Conservation (phyloP, 1,140 invertebrate species). For the Diachasma alloeum region DNA sequence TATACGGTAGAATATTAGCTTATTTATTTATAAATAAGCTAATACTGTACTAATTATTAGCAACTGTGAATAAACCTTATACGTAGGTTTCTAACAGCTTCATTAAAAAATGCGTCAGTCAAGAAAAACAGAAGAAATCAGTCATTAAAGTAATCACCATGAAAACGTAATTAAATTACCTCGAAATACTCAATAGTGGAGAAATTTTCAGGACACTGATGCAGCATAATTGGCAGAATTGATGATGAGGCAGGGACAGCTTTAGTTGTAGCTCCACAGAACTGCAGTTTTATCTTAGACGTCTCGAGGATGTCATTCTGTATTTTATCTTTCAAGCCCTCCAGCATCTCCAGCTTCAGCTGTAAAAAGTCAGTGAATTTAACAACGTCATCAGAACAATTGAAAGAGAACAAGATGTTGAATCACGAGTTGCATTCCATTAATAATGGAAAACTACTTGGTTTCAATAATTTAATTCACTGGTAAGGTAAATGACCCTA, state of each 20-base stretch:
- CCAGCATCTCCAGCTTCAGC: slow-evolving; percentile 72
- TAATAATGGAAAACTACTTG: too few relatives aligned
- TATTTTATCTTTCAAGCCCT: slow-evolving; percentile 64
- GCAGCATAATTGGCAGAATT: slow-evolving; percentile 75
- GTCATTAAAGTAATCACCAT: slow-evolving; percentile 16
- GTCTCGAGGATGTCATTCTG: slow-evolving; percentile 67
- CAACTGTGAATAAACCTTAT: too few relatives aligned
- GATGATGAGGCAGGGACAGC: slow-evolving; percentile 61
- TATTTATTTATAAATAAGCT: too few relatives aligned
- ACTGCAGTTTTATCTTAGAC: slow-evolving; percentile 69
- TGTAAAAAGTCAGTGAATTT: slow-evolving; percentile 39
- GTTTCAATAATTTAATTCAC: too few relatives aligned
- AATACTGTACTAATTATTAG: too few relatives aligned
- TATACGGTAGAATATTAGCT: too few relatives aligned
- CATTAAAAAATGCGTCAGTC: too few relatives aligned
- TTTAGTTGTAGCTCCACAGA: slow-evolving; percentile 67
- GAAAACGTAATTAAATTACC: slow-evolving; percentile 56
- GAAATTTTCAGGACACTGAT: slow-evolving; percentile 81
- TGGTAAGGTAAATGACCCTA: too few relatives aligned
- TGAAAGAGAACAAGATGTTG: background rate
- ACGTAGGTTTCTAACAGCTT: too few relatives aligned
- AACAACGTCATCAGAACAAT: slow-evolving; percentile 1
- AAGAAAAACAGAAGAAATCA: background rate
- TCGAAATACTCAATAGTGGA: slow-evolving; percentile 85
- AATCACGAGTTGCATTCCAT: too few relatives aligned